Evolutionary conservation across 64 coral and sea anemone genomes (phyloP).

Genomic region (Cladopsammia gracilis): DNA sequence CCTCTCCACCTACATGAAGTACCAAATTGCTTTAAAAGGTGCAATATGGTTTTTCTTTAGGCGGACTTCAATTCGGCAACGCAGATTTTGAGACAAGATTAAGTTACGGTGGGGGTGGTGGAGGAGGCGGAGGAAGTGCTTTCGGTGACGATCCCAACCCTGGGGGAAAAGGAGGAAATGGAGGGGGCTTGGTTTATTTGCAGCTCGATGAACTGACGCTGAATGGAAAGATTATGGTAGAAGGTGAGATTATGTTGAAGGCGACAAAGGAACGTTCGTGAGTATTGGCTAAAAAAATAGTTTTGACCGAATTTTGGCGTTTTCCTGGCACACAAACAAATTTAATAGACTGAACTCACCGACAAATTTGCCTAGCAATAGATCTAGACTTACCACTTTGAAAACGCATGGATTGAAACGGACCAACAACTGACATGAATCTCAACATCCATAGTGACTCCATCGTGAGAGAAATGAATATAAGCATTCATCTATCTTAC

Average conservation of each 20-base stretch:
- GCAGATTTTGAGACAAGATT: conserved; percentile 23
- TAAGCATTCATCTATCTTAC: too few relatives aligned
- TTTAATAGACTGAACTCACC: too few relatives aligned
- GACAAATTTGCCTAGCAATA: too few relatives aligned
- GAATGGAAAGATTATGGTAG: conserved; percentile 10
- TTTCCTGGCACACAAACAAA: too few relatives aligned
- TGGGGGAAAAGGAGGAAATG: conserved; percentile 52
- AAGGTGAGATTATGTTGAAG: conserved; percentile 13
- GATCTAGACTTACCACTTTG: too few relatives aligned
- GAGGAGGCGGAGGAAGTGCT: background rate
- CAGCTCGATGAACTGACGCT: conserved; percentile 40
- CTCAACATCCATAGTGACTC: too few relatives aligned
- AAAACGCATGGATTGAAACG: too few relatives aligned
- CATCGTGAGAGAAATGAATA: too few relatives aligned
- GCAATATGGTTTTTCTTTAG: background rate
- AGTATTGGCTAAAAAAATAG: too few relatives aligned
- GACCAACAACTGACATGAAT: too few relatives aligned
- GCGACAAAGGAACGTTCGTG: background rate
- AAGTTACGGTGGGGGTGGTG: too few relatives aligned
- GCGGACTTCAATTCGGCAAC: conserved; percentile 57
- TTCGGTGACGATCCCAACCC: background rate
- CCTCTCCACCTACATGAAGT: background rate
- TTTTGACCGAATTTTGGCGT: too few relatives aligned
- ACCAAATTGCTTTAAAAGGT: background rate
- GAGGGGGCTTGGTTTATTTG: conserved; percentile 54